A percentile compares a stretch with the other conserved stretches of the same genome.
phyloP scores from a whole-genome alignment of 2,797 vertebrate species.

The Rhinatrema bivittatum region DNA sequence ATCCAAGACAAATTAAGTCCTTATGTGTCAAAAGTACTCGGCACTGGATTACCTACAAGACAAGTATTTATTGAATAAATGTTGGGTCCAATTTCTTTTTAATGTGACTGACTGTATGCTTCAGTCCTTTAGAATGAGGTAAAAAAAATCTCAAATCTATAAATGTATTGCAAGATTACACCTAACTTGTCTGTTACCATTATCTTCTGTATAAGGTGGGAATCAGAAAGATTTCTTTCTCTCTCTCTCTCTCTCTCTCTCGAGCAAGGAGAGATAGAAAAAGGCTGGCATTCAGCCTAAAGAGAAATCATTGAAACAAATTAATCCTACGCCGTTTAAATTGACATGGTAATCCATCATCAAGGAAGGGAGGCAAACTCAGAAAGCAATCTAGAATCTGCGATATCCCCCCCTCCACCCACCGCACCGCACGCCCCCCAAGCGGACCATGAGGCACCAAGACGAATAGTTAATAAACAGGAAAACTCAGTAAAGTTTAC shows the following conservation, averaged over 20 bases:
- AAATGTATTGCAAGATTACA: slow-evolving; percentile 47
- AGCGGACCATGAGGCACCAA: slow-evolving; percentile 73
- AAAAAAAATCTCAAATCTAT: slow-evolving; percentile 47
- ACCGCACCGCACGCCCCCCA: too few species aligned
- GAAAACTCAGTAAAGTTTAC: slow-evolving; percentile 50
- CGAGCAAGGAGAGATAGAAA: slow-evolving; percentile 55
- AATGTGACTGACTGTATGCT: slow-evolving; percentile 59
- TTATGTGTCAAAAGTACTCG: slow-evolving; percentile 62
- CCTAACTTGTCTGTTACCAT: slow-evolving; percentile 58
- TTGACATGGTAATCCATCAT: slow-evolving; percentile 96
- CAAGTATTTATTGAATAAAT: slow-evolving; percentile 73
- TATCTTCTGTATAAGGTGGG: slow-evolving; percentile 54
- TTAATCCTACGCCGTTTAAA: slow-evolving; percentile 96
- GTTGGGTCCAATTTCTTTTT: slow-evolving; percentile 69
- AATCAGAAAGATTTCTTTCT: slow-evolving; percentile 36
- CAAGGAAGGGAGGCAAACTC: slow-evolving; percentile 85
- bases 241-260: slow-evolving; percentile 46
- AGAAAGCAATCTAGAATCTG: slow-evolving; percentile 84
- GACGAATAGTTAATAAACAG: slow-evolving; percentile 56
- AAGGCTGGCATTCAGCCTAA: slow-evolving; percentile 82
- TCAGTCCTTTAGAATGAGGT: slow-evolving; percentile 52
- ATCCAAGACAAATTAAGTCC: slow-evolving; percentile 66
- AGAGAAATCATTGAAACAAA: slow-evolving; percentile 97
- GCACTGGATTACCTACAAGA: slow-evolving; percentile 64
- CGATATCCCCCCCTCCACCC: too few species aligned